These are phyloP conservation scores for Drosophila nr. fundita DNA, from an alignment of 2,888 invertebrate species.

Conservation along the genomic window DNA sequence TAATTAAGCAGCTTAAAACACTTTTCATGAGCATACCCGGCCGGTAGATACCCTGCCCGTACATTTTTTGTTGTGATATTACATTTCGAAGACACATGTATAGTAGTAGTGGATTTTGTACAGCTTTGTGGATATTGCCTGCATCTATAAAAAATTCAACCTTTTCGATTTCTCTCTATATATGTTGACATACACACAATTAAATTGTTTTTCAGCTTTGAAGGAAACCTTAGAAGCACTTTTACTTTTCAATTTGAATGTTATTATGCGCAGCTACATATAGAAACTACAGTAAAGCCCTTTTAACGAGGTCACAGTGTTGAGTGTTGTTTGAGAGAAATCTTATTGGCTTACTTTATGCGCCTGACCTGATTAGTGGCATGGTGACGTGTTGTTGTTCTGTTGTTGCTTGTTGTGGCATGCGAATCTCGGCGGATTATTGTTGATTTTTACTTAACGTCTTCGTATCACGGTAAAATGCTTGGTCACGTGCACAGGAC, in stretches of 20 bases:
- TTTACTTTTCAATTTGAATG: background rate
- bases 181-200: background rate
- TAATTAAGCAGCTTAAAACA: background rate
- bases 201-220: background rate
- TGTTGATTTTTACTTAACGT: slow-evolving; percentile 47
- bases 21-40: background rate
- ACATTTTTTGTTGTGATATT: background rate
- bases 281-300: background rate
- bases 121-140: background rate
- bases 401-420: slow-evolving; percentile 40
- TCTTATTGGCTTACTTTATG: slow-evolving; percentile 35
- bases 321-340: slow-evolving; percentile 9
- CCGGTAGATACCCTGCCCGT: background rate
- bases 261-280: background rate
- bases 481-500: slow-evolving; percentile 59
- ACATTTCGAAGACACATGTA: background rate
- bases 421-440: slow-evolving; percentile 58
- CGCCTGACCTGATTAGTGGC: slow-evolving; percentile 51
- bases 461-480: slow-evolving; percentile 35
- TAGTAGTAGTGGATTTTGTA: background rate
- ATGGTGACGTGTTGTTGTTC: slow-evolving; percentile 7
- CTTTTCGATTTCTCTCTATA: background rate
- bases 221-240: background rate
- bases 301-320: slow-evolving; percentile 10
- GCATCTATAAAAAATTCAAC: background rate